Conservation (phyloP, 53 echinoderm and acorn worm genomes). For the Luidia sarsii region DNA sequence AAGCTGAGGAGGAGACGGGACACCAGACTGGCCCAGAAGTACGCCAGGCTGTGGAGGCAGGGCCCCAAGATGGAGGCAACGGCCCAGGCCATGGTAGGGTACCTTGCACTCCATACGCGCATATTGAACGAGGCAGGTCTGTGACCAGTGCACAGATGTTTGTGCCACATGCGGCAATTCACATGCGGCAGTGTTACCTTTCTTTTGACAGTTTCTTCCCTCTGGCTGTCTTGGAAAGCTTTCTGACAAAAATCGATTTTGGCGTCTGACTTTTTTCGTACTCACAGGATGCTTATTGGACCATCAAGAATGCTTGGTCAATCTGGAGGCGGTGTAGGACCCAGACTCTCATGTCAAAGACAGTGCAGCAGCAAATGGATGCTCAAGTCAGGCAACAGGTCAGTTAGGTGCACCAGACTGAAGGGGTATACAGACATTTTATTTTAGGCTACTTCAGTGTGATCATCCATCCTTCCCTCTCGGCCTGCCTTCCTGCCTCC, state of each 20-base stretch:
- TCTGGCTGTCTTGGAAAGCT: too few relatives aligned
- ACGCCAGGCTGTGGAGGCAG: slow-evolving; percentile 21
- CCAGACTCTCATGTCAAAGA: slow-evolving; percentile 51
- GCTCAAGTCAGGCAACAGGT: slow-evolving; percentile 41
- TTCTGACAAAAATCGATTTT: too few relatives aligned
- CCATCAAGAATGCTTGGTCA: slow-evolving; percentile 21
- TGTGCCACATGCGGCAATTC: too few relatives aligned
- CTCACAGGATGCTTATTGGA: slow-evolving; percentile 15
- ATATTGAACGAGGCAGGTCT: slow-evolving; percentile 10
- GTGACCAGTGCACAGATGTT: too few relatives aligned
- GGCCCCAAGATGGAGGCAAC: slow-evolving; percentile 9
- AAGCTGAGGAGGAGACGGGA: slow-evolving; percentile 8
- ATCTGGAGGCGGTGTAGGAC: slow-evolving; percentile 44
- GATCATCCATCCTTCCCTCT: too few relatives aligned
- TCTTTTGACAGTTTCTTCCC: too few relatives aligned
- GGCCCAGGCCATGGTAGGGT: background rate
- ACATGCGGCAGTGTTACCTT: too few relatives aligned
- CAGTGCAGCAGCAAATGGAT: slow-evolving; percentile 26
- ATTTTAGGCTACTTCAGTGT: too few relatives aligned
- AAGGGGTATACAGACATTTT: too few relatives aligned
- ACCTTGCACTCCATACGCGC: background rate
- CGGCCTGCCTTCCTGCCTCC: too few relatives aligned
- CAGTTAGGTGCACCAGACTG: too few relatives aligned
- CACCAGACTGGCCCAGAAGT: slow-evolving; percentile 31
- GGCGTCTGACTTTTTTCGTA: background rate